Base-by-base conservation (phyloP, 2,888 invertebrate genomes). In the Acrobasis consociella region DNA sequence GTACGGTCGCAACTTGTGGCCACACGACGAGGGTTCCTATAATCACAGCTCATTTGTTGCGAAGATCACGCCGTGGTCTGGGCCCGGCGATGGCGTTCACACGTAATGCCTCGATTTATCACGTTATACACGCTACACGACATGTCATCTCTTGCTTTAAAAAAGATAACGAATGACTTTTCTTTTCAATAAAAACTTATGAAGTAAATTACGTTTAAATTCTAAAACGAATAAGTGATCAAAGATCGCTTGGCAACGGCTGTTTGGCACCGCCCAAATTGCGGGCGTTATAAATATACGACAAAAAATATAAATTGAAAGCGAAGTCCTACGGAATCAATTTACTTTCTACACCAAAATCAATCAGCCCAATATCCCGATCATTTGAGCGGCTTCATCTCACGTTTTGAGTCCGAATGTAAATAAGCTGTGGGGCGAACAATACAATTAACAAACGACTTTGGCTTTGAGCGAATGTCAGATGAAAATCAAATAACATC, bases 391-490 rank as follows among this genome's bases (percentile, higher is more conserved):
- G 62, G 62, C 38, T 62, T 62, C 62, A 49, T 62, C 62, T 62
- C 62, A 62, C 55, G 55, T 62, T 62, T 55, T 55, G 22, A 52
- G 53, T 55, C 49, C 37, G 38, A 55, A 62, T 49, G 55, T 56
- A 62, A 62, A 62, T 62, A 62, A 53, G 53, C 52, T 53, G 49
- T 61, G 65, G 60, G 60, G 17, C 58, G 64, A 69, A 72, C 70
- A 70, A 67, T 68, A 65, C 66, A 63, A 64, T 68, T 71, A 69
- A 71, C 69, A 66, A 62, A 68, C 67, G 69, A 69, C 67, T 72
- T 75, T 67, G 72, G 66, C 73, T 70, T 74, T 74, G 73, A 72
- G 66, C 66, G 70, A 77, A 77, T 76, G 76, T 75, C 75, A 76
- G 77, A 74, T 71, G 68, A 73, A 72, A 79, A 75, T 72, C 53